These are phyloP conservation scores for Urosaurus nigricauda DNA, from an alignment of 2,797 vertebrate species.

Conservation along the genomic window DNA sequence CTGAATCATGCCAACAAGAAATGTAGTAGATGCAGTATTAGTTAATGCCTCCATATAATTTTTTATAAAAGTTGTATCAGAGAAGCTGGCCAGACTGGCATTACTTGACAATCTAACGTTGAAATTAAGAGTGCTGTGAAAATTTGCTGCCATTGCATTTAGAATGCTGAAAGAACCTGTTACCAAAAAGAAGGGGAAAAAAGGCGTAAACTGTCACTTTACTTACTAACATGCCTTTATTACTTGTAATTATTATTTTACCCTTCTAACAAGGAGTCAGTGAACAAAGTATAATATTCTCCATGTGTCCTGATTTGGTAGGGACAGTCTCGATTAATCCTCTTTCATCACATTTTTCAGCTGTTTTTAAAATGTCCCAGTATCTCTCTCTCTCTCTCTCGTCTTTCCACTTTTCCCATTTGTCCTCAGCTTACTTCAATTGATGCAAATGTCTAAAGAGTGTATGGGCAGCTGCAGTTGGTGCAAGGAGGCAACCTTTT, in stretches of 20 bases:
- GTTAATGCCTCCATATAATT: conserved; percentile 64
- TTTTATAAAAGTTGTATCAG: conserved; percentile 21
- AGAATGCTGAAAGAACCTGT: conserved; percentile 74
- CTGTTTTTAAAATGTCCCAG: no score
- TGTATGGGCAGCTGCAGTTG: no score
- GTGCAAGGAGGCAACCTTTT: no score
- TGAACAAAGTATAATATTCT: no score
- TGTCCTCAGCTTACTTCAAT: no score
- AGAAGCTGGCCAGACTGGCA: conserved; percentile 58
- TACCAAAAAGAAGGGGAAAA: conserved; percentile 51
- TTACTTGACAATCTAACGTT: conserved; percentile 58
- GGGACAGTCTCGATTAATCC: no score
- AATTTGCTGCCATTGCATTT: conserved; percentile 65
- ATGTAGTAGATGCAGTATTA: conserved; percentile 64
- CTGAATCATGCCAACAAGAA: conserved; percentile 76
- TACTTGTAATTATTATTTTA: neutral
- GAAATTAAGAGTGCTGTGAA: conserved; percentile 63
- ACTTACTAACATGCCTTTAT: neutral
- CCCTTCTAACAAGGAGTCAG: neutral
- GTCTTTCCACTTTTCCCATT: no score
- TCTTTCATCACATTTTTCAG: no score
- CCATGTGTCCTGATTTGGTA: no score
- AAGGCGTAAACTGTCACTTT: neutral
- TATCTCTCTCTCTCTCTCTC: no score
- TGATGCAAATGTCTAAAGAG: neutral